Base-by-base conservation (phyloP, 2,113 vertebrate species). In the Catharus bicknelli region DNA sequence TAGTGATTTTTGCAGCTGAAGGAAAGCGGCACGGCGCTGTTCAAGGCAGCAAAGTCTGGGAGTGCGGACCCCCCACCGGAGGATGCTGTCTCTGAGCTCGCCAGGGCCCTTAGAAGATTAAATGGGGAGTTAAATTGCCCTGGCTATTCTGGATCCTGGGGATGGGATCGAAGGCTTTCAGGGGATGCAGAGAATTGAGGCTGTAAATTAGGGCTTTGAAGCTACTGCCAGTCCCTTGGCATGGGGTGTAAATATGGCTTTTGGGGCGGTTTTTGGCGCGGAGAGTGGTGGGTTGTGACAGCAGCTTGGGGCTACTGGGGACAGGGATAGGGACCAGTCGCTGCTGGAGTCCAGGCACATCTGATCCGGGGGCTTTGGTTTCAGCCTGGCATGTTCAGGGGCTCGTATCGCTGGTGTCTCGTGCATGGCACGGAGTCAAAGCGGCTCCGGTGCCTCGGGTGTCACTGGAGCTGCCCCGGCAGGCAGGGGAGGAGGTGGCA, bases 401-500 rank as follows among this genome's bases (percentile, higher is more conserved):
- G 16, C 54, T 90, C 10, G 3, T 75, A 68, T 64, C 5, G 4
- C 83, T 43, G 84, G 25, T 4, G 42, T 90, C 86, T 90, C 47
- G 70, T 89, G 78, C 4, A 4, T 95, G 95, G 93, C 94, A 83
- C 5, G 0, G 89, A 91, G 84, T 94, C 94, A 91, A 83, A 78
- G 63, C 5, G 0, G 78, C 87, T 89, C 51, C 0, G 3, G 81
- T 86, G 95, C 94, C 67, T 66, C 1, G 50, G 62, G 77, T 90
- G 84, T 93, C 78, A 80, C 94, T 36, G 32, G 92, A 95, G 90
- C 94, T 40, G 64, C 92, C 80, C 88, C 36, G 26, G 83, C 88
- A 94, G 86, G 43, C 69, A 48, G 72, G 53, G 82, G 73, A 93
- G 80, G 95, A 96, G 95, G 94, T 7, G 69, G 93, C 87, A 86